Percentiles rank a stretch among this genome's conserved stretches.
Conservation (phyloP, 64 coral and sea anemone species). For the Montipora sp. region DNA sequence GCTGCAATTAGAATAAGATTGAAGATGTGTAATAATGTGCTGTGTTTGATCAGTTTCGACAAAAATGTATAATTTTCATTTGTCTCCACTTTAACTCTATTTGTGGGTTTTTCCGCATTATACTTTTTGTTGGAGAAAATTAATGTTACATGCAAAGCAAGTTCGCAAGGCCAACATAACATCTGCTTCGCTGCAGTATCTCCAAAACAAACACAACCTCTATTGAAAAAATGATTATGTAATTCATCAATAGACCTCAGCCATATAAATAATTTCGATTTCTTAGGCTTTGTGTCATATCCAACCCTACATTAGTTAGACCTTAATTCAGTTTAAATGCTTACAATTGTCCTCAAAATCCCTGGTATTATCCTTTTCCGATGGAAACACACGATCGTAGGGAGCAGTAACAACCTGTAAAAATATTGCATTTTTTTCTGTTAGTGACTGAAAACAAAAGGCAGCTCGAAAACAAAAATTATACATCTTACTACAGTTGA, state of each 20-base stretch:
- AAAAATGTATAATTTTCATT: no score
- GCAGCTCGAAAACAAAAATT: background rate
- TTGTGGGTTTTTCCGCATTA: no score
- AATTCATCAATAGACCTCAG: background rate
- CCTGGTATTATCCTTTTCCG: slow-evolving; percentile 91
- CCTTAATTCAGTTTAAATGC: background rate
- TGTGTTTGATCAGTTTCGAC: no score
- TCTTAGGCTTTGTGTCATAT: background rate
- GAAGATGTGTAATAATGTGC: no score
- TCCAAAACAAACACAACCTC: background rate
- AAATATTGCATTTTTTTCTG: background rate
- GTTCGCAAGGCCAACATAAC: background rate
- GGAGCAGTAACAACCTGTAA: slow-evolving; percentile 83
- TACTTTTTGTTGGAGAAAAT: no score
- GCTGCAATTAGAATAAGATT: no score
- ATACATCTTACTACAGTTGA: background rate
- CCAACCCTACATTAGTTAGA: background rate
- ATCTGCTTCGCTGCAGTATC: background rate
- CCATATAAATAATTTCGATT: background rate
- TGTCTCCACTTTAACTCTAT: no score
- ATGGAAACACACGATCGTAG: slow-evolving; percentile 89
- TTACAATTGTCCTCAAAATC: slow-evolving; percentile 99
- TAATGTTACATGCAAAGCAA: no score
- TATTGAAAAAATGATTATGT: background rate
- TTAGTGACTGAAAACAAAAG: background rate